Conservation (phyloP, 2,113 vertebrate genomes). For the Mesoclemmys tuberculata region DNA sequence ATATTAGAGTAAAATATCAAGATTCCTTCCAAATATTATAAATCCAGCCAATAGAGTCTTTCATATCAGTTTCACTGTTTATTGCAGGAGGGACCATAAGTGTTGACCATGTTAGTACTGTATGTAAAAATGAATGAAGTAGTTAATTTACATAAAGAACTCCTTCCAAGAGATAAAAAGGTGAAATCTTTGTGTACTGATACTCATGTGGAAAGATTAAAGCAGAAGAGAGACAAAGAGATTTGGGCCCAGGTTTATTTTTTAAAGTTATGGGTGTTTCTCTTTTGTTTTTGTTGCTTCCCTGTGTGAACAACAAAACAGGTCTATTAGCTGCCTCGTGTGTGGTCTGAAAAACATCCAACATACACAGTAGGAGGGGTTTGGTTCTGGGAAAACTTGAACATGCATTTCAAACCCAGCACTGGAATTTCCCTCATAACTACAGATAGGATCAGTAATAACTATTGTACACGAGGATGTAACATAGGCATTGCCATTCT, state of each 20-base stretch:
- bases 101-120: background rate
- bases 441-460: background rate
- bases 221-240: background rate
- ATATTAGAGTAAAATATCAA: background rate
- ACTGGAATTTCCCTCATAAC: background rate
- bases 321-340: fast-evolving
- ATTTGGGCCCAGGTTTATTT: background rate
- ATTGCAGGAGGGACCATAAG: background rate
- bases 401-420: background rate
- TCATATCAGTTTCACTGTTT: background rate
- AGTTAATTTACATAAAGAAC: background rate
- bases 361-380: background rate
- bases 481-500: background rate
- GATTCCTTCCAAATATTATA: background rate
- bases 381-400: background rate
- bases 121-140: background rate
- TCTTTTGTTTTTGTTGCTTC: background rate
- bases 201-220: background rate
- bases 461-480: background rate
- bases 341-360: background rate
- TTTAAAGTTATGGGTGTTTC: background rate
- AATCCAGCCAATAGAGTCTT: background rate
- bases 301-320: background rate
- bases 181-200: background rate
- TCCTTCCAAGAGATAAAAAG: background rate